These are phyloP conservation scores for Sussaba pulchella DNA, from an alignment of 2,888 invertebrate species.

Conservation along the genomic window DNA sequence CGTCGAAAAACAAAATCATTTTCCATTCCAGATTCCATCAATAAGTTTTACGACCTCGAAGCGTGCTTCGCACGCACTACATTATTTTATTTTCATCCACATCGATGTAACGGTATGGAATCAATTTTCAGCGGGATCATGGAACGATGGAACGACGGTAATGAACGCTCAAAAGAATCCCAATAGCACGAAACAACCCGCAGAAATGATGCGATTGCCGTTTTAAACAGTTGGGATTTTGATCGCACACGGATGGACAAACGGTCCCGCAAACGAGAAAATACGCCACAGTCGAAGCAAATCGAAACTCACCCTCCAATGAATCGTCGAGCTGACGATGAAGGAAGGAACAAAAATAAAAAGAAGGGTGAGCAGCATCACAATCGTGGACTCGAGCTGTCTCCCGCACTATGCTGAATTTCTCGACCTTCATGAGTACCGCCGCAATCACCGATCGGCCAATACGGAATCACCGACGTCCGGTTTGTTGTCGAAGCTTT, in stretches of 20 bases:
- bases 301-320: background rate
- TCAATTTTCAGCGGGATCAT: background rate
- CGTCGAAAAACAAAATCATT: too few relatives aligned
- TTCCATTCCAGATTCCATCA: too few relatives aligned
- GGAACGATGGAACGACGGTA: constrained; percentile 7
- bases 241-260: constrained; percentile 63
- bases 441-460: constrained; percentile 66
- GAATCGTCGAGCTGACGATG: background rate
- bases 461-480: constrained; percentile 69
- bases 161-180: constrained; percentile 65
- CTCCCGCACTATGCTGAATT: constrained; percentile 48
- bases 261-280: constrained; percentile 30
- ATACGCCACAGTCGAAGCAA: constrained; percentile 44
- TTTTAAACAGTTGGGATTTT: constrained; percentile 79
- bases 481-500: constrained; percentile 80
- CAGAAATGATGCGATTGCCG: constrained; percentile 80
- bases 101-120: too few relatives aligned
- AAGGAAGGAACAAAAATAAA: constrained; percentile 29
- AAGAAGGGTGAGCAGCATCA: background rate
- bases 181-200: constrained; percentile 74
- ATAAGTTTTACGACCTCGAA: too few relatives aligned
- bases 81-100: too few relatives aligned
- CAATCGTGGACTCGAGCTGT: constrained; percentile 46
- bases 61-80: too few relatives aligned
- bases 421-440: constrained; percentile 60